These are phyloP conservation scores for Melozone crissalis DNA, from an alignment of 2,113 vertebrate genomes.

Conservation along the genomic window DNA sequence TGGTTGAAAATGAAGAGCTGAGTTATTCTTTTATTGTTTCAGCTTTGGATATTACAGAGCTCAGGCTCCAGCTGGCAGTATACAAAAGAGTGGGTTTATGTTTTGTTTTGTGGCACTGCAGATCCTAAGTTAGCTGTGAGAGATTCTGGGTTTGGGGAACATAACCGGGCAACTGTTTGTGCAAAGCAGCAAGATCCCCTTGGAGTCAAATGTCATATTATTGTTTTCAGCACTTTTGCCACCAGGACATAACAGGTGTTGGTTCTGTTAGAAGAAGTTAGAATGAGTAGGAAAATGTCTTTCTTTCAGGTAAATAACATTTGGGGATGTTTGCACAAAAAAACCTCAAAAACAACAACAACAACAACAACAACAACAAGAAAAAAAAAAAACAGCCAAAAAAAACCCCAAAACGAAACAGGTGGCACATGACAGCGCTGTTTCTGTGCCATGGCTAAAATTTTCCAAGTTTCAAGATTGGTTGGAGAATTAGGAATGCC, in stretches of 20 bases:
- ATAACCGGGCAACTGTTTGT: background rate
- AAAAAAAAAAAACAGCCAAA: background rate
- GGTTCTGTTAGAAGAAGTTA: background rate
- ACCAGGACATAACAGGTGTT: background rate
- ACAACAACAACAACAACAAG: background rate
- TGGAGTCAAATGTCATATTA: background rate
- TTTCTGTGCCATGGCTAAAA: background rate
- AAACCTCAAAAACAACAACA: background rate
- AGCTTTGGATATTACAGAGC: constrained; percentile 3
- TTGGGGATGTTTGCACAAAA: background rate
- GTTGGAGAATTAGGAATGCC: background rate
- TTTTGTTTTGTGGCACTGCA: constrained; percentile 25
- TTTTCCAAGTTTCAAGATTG: background rate
- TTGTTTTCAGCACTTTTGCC: background rate
- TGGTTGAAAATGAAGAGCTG: background rate
- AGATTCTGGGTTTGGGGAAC: background rate
- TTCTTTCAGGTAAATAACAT: background rate
- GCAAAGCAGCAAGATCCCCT: background rate
- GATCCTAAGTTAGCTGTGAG: background rate
- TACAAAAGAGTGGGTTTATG: constrained; percentile 21
- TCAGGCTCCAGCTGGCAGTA: constrained; percentile 42
- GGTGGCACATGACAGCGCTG: background rate
- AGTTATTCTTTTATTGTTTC: constrained; percentile 14
- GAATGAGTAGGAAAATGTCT: background rate
- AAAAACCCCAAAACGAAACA: background rate